These are phyloP conservation scores for Telenomus remus DNA, from an alignment of 1,140 invertebrate genomes.

Conservation along the genomic window DNA sequence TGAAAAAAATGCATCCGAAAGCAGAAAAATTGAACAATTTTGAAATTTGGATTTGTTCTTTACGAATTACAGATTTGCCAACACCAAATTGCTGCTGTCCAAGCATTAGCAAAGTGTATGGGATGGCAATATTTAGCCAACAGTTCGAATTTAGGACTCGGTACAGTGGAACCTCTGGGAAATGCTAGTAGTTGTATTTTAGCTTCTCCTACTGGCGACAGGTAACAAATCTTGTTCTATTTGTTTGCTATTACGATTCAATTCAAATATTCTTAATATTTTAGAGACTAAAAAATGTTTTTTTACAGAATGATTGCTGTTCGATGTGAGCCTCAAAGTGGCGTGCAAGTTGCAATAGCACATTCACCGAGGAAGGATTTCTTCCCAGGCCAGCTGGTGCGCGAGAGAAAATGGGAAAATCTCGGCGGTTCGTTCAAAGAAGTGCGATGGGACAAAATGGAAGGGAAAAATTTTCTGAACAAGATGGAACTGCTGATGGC, in stretches of 20 bases:
- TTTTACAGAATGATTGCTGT: slow-evolving; percentile 86
- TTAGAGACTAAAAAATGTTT: no score
- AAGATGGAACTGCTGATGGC: slow-evolving; percentile 98
- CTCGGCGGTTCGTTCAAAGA: slow-evolving; percentile 92
- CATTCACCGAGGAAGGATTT: slow-evolving; percentile 91
- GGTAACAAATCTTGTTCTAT: no score
- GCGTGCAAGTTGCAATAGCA: slow-evolving; percentile 83
- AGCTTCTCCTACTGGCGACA: slow-evolving; percentile 89
- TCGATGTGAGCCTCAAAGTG: slow-evolving; percentile 86
- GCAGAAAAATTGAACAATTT: not conserved
- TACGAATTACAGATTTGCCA: slow-evolving; percentile 85
- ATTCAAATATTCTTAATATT: no score
- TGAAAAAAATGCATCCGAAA: no score
- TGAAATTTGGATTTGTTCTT: not conserved
- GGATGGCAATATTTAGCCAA: slow-evolving; percentile 94
- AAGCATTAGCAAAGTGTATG: slow-evolving; percentile 92
- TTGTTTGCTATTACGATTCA: no score
- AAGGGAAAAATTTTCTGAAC: slow-evolving; percentile 97
- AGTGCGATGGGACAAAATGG: slow-evolving; percentile 94
- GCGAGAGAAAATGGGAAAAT: slow-evolving; percentile 93
- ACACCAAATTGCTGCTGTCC: slow-evolving; percentile 92
- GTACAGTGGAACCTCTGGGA: slow-evolving; percentile 90
- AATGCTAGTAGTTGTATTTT: slow-evolving; percentile 91
- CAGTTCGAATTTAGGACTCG: slow-evolving; percentile 89
- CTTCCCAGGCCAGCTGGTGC: slow-evolving; percentile 88